Evolutionary conservation across 2,888 invertebrate species (phyloP).

Genomic region (Calameuta filiformis): DNA sequence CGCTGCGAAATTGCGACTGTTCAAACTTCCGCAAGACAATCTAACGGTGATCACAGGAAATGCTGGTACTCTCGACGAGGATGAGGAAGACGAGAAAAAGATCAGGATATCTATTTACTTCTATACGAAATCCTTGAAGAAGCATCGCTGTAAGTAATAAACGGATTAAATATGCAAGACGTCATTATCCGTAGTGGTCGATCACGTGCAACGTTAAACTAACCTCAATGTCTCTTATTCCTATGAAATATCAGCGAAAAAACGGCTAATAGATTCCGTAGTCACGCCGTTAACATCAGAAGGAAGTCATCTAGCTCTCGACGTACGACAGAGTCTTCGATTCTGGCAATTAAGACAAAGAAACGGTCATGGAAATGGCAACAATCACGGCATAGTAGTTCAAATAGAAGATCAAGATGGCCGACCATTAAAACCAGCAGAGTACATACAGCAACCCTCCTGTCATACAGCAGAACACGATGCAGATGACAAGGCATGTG

Average conservation of each 20-base stretch:
- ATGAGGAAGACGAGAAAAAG: slow-evolving; percentile 68
- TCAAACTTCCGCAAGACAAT: slow-evolving; percentile 66
- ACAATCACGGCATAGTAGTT: slow-evolving; percentile 68
- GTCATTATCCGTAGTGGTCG: not conserved
- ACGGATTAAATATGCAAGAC: not conserved
- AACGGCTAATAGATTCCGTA: slow-evolving; percentile 59
- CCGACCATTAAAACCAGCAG: slow-evolving; percentile 66
- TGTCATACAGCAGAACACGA: slow-evolving; percentile 46
- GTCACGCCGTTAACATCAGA: slow-evolving; percentile 51
- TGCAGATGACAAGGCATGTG: slow-evolving; percentile 64
- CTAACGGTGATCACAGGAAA: slow-evolving; percentile 43
- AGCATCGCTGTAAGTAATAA: slow-evolving; percentile 68
- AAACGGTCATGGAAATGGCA: slow-evolving; percentile 41
- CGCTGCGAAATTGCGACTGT: slow-evolving; percentile 69
- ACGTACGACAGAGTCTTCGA: slow-evolving; percentile 54
- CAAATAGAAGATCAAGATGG: slow-evolving; percentile 73
- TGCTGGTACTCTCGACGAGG: slow-evolving; percentile 36
- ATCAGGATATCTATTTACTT: slow-evolving; percentile 72
- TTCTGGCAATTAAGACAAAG: slow-evolving; percentile 52
- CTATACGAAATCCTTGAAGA: slow-evolving; percentile 70
- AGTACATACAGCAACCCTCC: slow-evolving; percentile 66
- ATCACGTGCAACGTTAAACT: not conserved
- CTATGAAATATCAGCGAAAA: slow-evolving; percentile 45
- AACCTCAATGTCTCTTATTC: not conserved
- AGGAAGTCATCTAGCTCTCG: slow-evolving; percentile 56